Percentiles rank a stretch among this genome's conserved stretches.
Evolutionary conservation across 1,140 invertebrate genomes (phyloP).

Genomic region (Bombyx mori): DNA sequence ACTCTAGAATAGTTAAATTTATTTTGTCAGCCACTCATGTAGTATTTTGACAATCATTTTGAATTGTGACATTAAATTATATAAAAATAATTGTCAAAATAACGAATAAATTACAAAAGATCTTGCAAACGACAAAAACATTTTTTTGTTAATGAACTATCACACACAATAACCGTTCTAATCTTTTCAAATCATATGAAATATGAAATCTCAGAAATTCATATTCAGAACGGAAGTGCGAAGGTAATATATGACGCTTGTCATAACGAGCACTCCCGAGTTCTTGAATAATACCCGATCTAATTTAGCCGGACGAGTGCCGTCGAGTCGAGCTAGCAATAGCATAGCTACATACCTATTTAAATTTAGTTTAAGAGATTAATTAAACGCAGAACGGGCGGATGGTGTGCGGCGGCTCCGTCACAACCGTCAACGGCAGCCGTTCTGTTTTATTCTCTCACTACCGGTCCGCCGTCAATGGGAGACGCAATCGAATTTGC

Average conservation of each 20-base stretch:
- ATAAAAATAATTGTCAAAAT: no score
- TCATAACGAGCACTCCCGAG: conserved; percentile 21
- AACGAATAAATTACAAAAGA: no score
- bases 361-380: conserved; percentile 61
- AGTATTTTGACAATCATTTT: no score
- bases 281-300: conserved; percentile 37
- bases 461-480: conserved; percentile 37
- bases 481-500: conserved; percentile 63
- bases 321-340: conserved; percentile 26
- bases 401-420: conserved; percentile 29
- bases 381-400: conserved; percentile 41
- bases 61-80: no score
- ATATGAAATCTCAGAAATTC: neutral
- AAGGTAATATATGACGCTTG: conserved; percentile 18
- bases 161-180: no score
- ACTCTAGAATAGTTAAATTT: no score
- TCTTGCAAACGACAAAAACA: no score
- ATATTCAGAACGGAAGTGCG: conserved; percentile 5
- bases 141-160: no score
- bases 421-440: conserved; percentile 54
- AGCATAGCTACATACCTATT: conserved; percentile 33
- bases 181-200: no score
- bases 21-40: no score
- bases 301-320: conserved; percentile 35
- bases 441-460: conserved; percentile 56